A percentile compares a stretch with the other conserved stretches of the same genome.
These are phyloP conservation scores for Poeciliopsis presidionis DNA, from an alignment of 2,797 vertebrate genomes.

Conservation along the genomic window DNA sequence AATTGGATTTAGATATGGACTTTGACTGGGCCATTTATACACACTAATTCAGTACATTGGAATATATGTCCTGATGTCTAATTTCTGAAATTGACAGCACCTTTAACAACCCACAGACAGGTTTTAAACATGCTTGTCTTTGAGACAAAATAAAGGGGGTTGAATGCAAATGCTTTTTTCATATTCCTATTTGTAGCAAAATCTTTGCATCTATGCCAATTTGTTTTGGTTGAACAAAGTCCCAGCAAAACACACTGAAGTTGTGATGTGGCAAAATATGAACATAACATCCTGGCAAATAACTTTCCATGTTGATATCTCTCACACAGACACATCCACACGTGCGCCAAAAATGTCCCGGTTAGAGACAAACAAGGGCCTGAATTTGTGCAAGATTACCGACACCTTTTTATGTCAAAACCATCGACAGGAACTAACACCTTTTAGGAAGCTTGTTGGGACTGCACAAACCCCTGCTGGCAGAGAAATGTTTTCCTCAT, in stretches of 20 bases:
- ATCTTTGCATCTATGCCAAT: background rate
- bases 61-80: too few relatives aligned
- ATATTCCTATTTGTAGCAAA: background rate
- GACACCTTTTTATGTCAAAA: slow-evolving; percentile 7
- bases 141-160: background rate
- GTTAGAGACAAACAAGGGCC: background rate
- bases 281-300: background rate
- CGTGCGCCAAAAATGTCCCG: slow-evolving; percentile 7
- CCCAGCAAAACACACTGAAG: background rate
- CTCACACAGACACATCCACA: background rate
- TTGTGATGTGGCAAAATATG: background rate
- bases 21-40: background rate
- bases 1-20: background rate
- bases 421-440: slow-evolving; percentile 22
- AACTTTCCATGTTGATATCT: background rate
- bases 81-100: too few relatives aligned
- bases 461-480: slow-evolving; percentile 13
- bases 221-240: background rate
- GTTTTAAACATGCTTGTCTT: too few relatives aligned
- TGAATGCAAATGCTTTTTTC: background rate
- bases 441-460: background rate
- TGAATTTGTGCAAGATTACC: slow-evolving; percentile 15
- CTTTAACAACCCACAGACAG: too few relatives aligned
- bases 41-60: background rate
- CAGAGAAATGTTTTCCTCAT: background rate